Evolutionary conservation across 2,113 vertebrate species (phyloP), one percentile per base, ranked within the genome.

Genomic region (Eulemur rufifrons): DNA sequence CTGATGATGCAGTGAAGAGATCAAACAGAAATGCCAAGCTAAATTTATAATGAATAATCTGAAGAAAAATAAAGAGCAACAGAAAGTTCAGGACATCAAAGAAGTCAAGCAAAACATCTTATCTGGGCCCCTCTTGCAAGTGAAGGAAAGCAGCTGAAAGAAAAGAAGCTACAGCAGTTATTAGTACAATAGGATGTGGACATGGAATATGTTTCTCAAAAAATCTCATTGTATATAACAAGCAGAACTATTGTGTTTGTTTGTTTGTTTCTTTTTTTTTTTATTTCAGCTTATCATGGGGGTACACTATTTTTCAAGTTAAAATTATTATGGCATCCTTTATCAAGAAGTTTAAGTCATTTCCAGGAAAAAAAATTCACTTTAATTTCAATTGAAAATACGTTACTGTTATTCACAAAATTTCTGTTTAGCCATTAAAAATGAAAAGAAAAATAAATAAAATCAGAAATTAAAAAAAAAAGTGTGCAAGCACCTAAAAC

Each of bases 1-100:
- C 99, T 45, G 99, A 29, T 47, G 42, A 18, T 14, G 42, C 42
- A 32, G 5, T 32, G 25, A 76, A 47, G 45, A 76, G 73, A 18
- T 32, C 14, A 47, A 47, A 47, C 42, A 47, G 63, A 66, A 18
- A 18, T 47, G 73, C 42, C 42, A 47, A 76, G 45, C 42, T 47
- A 47, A 47, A 76, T 76, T 47, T 76, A 32, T 32, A 76, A 47
- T 29, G 73, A 47, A 76, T 15, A 76, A 76, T 32, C 5, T 18
- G 27, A 76, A 76, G 42, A 47, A 76, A 76, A 47, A 45, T 47
- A 32, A 47, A 76, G 42, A 45, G 15, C 42, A 47, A 18, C 73
- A 32, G 73, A 47, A 76, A 76, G 42, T 76, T 76, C 27, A 18
- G 27, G 73, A 73, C 69, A 42, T 73, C 23, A 73, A 45, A 27